A percentile compares a stretch with the other conserved stretches of the same genome.
phyloP scores from a whole-genome alignment of 2,113 vertebrate species.

The Anguilla rostrata region DNA sequence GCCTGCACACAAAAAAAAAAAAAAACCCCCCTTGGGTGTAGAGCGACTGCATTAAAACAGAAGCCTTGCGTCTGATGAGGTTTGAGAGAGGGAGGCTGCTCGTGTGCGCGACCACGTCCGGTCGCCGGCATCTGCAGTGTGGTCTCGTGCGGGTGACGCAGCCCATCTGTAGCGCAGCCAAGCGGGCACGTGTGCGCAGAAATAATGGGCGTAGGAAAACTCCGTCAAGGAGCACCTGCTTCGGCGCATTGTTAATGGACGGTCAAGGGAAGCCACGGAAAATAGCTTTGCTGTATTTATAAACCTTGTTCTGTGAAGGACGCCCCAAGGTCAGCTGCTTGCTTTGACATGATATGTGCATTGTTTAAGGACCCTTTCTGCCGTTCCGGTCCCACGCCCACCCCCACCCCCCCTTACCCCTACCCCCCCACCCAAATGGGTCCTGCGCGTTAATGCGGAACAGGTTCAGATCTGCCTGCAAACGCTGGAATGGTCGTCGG shows the following conservation, averaged over 20 bases:
- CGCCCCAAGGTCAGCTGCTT: not conserved
- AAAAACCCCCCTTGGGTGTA: not conserved
- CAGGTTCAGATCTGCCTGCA: slow-evolving; percentile 15
- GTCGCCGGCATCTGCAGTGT: not conserved
- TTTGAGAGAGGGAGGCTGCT: not conserved
- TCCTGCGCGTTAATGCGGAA: not conserved
- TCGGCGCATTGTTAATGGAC: not conserved
- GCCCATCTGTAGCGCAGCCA: not conserved
- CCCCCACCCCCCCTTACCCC: no score
- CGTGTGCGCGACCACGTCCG: not conserved
- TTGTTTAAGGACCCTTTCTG: not conserved
- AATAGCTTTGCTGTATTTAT: not conserved
- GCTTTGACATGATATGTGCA: not conserved
- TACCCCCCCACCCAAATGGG: no score
- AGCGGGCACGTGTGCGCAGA: not conserved
- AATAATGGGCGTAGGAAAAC: not conserved
- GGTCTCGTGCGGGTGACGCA: not conserved
- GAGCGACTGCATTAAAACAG: not conserved
- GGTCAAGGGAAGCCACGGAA: not conserved
- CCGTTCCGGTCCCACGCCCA: no score
- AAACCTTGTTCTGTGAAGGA: not conserved
- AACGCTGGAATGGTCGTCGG: slow-evolving; percentile 24
- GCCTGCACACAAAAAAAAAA: not conserved
- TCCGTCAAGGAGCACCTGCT: not conserved
- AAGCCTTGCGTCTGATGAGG: not conserved